Evolutionary conservation across 2,888 invertebrate species (phyloP).

Genomic region (Chrysina gloriosa): DNA sequence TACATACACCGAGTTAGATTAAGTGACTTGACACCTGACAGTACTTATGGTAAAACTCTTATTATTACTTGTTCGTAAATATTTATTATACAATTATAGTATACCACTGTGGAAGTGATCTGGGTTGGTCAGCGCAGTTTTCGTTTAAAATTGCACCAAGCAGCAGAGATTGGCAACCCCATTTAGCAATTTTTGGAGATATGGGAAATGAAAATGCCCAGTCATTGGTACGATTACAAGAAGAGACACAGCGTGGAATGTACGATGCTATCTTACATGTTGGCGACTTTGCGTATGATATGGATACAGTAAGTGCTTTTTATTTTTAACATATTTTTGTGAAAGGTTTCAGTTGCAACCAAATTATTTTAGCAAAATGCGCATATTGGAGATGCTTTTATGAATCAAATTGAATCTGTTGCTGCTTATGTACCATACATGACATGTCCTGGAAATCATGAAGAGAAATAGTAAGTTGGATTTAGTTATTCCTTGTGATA

Average conservation of each 20-base stretch:
- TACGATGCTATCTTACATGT: constrained; percentile 93
- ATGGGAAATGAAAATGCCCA: constrained; percentile 94
- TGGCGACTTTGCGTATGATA: constrained; percentile 96
- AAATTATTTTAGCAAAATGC: constrained; percentile 72
- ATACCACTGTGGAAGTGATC: constrained; percentile 83
- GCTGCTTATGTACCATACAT: constrained; percentile 93
- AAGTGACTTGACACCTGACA: constrained; percentile 70
- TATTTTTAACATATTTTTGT: neutral
- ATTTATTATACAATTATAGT: constrained; percentile 64
- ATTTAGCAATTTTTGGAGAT: constrained; percentile 90
- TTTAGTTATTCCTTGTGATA: neutral
- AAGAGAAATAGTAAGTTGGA: constrained; percentile 78
- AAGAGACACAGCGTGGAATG: constrained; percentile 81
- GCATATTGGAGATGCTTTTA: constrained; percentile 89
- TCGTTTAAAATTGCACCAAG: constrained; percentile 79
- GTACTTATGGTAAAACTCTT: constrained; percentile 76
- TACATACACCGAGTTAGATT: constrained; percentile 83
- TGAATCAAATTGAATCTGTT: constrained; percentile 90
- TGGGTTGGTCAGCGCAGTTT: constrained; percentile 86
- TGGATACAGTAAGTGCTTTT: constrained; percentile 73
- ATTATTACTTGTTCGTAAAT: too few species aligned
- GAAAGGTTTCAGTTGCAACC: neutral
- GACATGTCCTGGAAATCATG: constrained; percentile 94
- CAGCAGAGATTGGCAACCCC: constrained; percentile 79
- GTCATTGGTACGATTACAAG: constrained; percentile 84